Percentiles rank a stretch among this genome's conserved stretches.
phyloP scores from a whole-genome alignment of 2,797 vertebrate genomes.

The Thunnus albacares region DNA sequence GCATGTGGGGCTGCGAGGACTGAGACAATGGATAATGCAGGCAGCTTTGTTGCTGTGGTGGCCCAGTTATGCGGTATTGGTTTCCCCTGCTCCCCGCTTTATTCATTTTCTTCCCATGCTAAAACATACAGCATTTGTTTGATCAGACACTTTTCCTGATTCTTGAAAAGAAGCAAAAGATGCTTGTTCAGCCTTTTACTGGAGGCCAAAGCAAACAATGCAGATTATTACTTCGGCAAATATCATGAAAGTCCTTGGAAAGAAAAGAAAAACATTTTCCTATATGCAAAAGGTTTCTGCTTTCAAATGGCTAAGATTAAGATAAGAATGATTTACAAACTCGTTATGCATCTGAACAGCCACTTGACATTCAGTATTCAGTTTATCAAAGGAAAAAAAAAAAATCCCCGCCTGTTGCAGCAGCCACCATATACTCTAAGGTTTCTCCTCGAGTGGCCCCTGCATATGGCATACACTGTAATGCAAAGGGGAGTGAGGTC shows the following conservation, averaged over 20 bases:
- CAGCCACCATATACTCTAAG: not conserved
- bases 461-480: conserved; percentile 50
- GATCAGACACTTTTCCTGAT: conserved; percentile 64
- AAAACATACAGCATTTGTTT: conserved; percentile 60
- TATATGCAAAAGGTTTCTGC: conserved; percentile 26
- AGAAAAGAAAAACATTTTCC: not conserved
- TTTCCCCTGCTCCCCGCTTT: conserved; percentile 54
- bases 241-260: conserved; percentile 11
- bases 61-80: conserved; percentile 61
- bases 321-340: not conserved
- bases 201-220: conserved; percentile 59
- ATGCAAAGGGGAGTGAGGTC: conserved; percentile 61
- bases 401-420: conserved; percentile 23
- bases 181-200: conserved; percentile 68
- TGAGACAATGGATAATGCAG: conserved; percentile 71
- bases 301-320: conserved; percentile 15
- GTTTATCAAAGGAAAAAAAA: conserved; percentile 1
- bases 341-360: not conserved
- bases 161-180: conserved; percentile 55
- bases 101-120: conserved; percentile 47
- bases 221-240: conserved; percentile 55
- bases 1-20: conserved; percentile 55
- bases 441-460: conserved; percentile 53
- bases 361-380: conserved; percentile 15
- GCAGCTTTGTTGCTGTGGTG: conserved; percentile 63